A percentile compares a stretch with the other conserved stretches of the same genome.
Evolutionary conservation across 2,113 vertebrate species (phyloP).

Genomic region (Scomber scombrus): DNA sequence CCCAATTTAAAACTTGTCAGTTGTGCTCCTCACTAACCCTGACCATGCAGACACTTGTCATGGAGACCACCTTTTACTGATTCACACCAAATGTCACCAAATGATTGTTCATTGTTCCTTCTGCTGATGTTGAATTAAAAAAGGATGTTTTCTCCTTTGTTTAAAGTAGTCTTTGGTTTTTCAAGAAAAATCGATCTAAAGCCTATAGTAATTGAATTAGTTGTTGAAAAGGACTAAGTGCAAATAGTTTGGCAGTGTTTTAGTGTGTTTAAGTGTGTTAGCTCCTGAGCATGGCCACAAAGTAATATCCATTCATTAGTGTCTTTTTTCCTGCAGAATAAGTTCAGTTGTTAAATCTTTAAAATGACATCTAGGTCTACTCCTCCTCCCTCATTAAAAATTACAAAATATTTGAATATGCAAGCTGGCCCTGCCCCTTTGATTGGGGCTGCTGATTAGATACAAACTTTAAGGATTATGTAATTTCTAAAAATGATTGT

Average conservation of each 20-base stretch:
- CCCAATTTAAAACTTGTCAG: constrained; percentile 61
- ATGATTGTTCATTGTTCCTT: neutral
- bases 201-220: neutral
- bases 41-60: constrained; percentile 23
- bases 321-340: neutral
- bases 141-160: neutral
- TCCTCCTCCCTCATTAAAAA: too few relatives aligned
- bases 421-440: too few relatives aligned
- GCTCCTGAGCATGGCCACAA: neutral
- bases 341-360: too few relatives aligned
- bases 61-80: constrained; percentile 35
- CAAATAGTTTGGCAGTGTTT: neutral
- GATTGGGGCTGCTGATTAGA: too few relatives aligned
- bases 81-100: neutral
- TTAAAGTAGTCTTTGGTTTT: neutral
- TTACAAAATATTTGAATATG: too few relatives aligned
- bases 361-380: too few relatives aligned
- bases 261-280: neutral
- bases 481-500: too few relatives aligned
- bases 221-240: neutral
- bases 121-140: neutral
- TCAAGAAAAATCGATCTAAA: neutral
- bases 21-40: constrained; percentile 48
- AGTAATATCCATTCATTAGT: constrained; percentile 7
- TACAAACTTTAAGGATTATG: too few relatives aligned